Conservation (phyloP, 2,113 vertebrate genomes). For the Nothobranchius kuhntae region DNA sequence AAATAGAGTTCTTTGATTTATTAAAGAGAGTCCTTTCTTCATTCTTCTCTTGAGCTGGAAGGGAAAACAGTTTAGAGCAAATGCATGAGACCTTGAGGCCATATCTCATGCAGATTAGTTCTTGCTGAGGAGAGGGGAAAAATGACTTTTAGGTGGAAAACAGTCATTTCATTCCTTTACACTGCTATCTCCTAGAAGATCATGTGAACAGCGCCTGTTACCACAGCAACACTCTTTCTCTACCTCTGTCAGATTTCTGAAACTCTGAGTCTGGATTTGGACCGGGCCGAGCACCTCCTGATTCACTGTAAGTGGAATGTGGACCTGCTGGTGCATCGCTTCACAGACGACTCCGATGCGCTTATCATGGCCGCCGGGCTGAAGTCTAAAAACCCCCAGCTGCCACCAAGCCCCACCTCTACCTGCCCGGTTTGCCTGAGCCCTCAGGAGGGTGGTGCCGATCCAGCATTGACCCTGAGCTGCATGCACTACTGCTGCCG, state of each 20-base stretch:
- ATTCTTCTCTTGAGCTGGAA: too few species aligned
- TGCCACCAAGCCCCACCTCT: conserved; percentile 60
- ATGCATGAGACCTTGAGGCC: too few species aligned
- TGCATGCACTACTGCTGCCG: conserved; percentile 94
- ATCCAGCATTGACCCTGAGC: conserved; percentile 84
- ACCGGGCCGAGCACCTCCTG: conserved; percentile 88
- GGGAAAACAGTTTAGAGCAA: too few species aligned
- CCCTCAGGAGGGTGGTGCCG: conserved; percentile 65
- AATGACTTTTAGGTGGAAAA: too few species aligned
- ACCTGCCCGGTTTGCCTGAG: conserved; percentile 90
- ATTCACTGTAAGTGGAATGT: conserved; percentile 92
- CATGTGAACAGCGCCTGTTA: neutral
- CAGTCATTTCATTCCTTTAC: too few species aligned
- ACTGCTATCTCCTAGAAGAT: too few species aligned
- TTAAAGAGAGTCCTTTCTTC: too few species aligned
- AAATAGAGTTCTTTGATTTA: too few species aligned
- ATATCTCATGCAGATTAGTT: too few species aligned
- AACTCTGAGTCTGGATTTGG: conserved; percentile 84
- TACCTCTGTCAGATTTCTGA: conserved; percentile 80
- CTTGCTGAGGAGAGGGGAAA: too few species aligned
- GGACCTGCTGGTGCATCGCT: conserved; percentile 89
- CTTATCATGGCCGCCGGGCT: conserved; percentile 86
- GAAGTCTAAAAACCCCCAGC: conserved; percentile 76
- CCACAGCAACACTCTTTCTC: neutral
- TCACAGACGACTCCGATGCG: conserved; percentile 83